Evolutionary conservation across 2,113 vertebrate genomes (phyloP), one percentile per base, ranked within the genome.

Genomic region (Pedionomus torquatus): DNA sequence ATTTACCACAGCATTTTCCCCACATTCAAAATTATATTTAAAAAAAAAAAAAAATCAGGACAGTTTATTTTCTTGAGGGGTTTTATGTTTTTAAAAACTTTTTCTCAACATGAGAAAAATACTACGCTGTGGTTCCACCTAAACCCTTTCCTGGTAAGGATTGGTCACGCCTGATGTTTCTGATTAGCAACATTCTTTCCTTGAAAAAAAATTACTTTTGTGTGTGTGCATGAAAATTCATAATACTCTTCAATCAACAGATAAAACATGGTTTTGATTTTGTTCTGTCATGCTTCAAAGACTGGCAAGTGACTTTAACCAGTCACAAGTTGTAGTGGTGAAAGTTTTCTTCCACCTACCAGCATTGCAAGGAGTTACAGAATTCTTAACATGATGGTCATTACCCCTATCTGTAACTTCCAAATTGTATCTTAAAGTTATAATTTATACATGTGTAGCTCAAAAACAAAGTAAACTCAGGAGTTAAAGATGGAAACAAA

Each of bases 151-250:
- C 86, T 84, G 86, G 76, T 96, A 96, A 95, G 86, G 58, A 79
- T 17, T 82, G 51, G 88, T 97, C 92, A 96, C 9, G 68, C 28
- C 83, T 90, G 65, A 77, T 97, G 96, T 97, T 96, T 97, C 78
- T 88, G 85, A 96, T 95, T 95, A 96, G 43, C 16, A 71, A 24
- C 81, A 87, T 83, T 96, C 39, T 57, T 96, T 96, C 63, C 39
- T 20, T 66, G 16, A 96, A 37, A 96, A 97, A 87, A 93, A 77
- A 8, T 51, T 31, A 7, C 35, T 5, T 31, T 64, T 43, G 28
- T 65, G 28, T 65, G 12, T 60, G 55, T 63, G 35, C 37, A 9
- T 76, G 44, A 76, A 79, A 83, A 86, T 82, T 63, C 57, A 83
- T 77, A 25, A 77, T 95, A 95, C 51, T 69, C 58, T 80, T 91